phyloP scores from a whole-genome alignment of 2,113 vertebrate genomes.

The Platanista minor region DNA sequence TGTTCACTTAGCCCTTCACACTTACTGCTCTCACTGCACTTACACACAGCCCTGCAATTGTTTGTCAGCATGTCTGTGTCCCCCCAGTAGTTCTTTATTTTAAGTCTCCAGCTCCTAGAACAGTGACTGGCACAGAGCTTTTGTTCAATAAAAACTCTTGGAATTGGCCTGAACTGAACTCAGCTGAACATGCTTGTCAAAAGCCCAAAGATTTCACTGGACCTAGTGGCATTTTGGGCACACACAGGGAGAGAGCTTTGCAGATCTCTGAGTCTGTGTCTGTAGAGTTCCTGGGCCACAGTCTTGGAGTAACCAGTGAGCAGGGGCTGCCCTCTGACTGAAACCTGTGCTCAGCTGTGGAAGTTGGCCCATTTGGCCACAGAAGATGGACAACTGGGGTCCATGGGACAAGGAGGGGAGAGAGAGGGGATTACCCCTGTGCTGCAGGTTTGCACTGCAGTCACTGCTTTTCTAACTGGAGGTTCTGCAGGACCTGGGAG shows the following conservation, averaged over 20 bases:
- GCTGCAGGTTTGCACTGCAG: neutral
- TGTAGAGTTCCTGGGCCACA: neutral
- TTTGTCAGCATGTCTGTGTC: neutral
- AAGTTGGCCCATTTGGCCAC: neutral
- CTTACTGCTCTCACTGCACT: neutral
- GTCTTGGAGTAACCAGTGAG: neutral
- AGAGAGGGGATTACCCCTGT: neutral
- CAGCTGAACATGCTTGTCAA: neutral
- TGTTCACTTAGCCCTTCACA: neutral
- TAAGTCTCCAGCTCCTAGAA: neutral
- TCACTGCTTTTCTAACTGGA: neutral
- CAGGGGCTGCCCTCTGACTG: neutral
- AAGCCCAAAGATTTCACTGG: neutral
- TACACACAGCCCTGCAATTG: neutral
- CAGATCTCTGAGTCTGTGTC: neutral
- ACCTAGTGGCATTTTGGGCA: neutral
- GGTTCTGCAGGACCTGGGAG: neutral
- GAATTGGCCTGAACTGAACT: neutral
- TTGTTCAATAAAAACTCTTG: neutral
- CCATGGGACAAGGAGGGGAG: neutral
- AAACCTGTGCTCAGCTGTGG: neutral
- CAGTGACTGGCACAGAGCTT: neutral
- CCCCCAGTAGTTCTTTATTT: neutral
- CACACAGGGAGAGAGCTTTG: neutral
- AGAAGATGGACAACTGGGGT: neutral